Evolutionary conservation across 1,140 invertebrate species (phyloP), one percentile per base, ranked within the genome.

Genomic region (Eumaeus atala): DNA sequence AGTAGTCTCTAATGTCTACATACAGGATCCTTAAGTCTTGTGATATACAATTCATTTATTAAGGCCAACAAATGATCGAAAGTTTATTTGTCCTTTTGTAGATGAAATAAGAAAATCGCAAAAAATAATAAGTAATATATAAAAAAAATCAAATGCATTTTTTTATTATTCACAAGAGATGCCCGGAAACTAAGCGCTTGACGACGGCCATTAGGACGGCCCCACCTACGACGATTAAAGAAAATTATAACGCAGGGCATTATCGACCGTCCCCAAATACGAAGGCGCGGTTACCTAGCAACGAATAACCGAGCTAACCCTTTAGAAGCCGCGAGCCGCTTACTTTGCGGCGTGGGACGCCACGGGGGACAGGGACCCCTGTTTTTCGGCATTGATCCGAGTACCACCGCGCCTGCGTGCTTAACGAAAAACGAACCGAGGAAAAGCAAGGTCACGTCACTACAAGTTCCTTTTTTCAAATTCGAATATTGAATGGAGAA

Each of bases 341-440:
- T 81, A 79, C 81, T 78, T 81, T 77, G 74, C 71, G 71, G 68
- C 62, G 67, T 68, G 73, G 66, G 66, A 64, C 61, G 62, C 64
- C 65, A 68, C 60, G 72, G 73, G 64, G 73, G 74, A 66, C 58
- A 69, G 58, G 62, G 28, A 62, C 70, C 76, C 72, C 75, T 72
- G 78, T 83, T 83, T 85, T 85, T 85, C 76, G 82, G 76, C 82
- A 83, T 83, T 78, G 79, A 85, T 85, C 79, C 72, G 65, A 51
- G 67, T 69, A 57, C 64, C 54, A 79, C 51, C 78, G 79, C 81
- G 81, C 81, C 77, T 83, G 82, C 82, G 82, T 82, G 70, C 62
- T 80, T 64, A 69, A 77, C 75, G 72, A 85, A 83, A 83, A 81
- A 85, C 81, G 77, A 77, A 73, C 64, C 67, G 68, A 66, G 67